Conservation (phyloP, 2,888 invertebrate species). For the Bellardia pandia region DNA sequence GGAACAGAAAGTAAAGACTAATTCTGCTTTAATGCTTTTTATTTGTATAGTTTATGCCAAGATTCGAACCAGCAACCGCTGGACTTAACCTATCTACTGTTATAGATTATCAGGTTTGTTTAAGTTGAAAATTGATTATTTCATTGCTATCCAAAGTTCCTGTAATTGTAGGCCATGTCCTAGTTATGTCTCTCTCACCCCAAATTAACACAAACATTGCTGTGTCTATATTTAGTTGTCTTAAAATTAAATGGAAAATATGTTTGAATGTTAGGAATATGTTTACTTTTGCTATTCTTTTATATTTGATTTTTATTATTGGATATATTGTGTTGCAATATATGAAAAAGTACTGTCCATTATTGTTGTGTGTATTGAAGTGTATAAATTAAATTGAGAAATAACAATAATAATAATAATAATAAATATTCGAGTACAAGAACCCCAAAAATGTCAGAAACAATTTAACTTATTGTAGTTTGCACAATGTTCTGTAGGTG, state of each 20-base stretch:
- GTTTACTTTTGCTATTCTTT: background rate
- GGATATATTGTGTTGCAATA: background rate
- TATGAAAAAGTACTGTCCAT: background rate
- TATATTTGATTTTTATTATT: background rate
- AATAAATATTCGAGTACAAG: background rate
- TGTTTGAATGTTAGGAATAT: too few relatives aligned
- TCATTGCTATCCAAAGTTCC: too few relatives aligned
- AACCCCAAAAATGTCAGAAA: background rate
- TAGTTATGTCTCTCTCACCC: too few relatives aligned
- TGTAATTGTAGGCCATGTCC: too few relatives aligned
- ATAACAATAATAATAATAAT: background rate
- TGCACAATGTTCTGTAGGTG: background rate
- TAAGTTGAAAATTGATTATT: too few relatives aligned
- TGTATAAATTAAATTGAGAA: slow-evolving; percentile 3
- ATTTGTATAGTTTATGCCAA: too few relatives aligned
- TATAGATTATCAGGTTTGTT: too few relatives aligned
- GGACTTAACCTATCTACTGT: too few relatives aligned
- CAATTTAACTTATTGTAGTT: background rate
- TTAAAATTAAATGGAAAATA: background rate
- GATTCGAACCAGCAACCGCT: too few relatives aligned
- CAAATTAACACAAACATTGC: background rate
- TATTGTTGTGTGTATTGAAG: background rate
- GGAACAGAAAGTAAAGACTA: too few relatives aligned
- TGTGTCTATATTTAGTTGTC: background rate
- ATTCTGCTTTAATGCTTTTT: too few relatives aligned